Base-by-base conservation (phyloP, 1,140 invertebrate species). In the Catajapyx aquilonaris region DNA sequence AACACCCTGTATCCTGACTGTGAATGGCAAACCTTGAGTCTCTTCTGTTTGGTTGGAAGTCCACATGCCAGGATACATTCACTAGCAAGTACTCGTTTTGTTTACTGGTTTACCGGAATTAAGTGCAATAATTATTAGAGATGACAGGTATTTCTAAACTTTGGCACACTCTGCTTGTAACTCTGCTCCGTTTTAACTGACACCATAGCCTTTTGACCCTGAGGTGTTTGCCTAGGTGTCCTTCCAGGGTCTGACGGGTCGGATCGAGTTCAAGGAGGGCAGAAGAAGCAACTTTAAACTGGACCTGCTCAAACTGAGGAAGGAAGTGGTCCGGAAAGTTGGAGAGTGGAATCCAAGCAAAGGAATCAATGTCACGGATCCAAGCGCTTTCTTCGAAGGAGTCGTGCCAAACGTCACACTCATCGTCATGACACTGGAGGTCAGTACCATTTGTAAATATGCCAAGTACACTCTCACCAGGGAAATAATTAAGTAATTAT, bases 361-460 rank as follows among this genome's bases (percentile, higher is more conserved):
- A 0, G 75, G 80, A 1, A 67, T 91, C 23, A 79, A 80, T 51
- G 71, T 91, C 31, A 84, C 81, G 0, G 81, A 87, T 53, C 68
- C 73, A 0, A 71, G 71, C 2, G 80, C 80, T n/a, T 90, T 88
- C 57, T 83, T 76, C 50, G 76, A 86, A 41, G 76, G 73, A 16
- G 69, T 71, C 13, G 65, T 70, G 0, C 73, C 74, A 0, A 93
- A 94, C 60, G 84, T 88, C 33, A 93, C 85, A 0, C 66, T 96
- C 4, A 66, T 73, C 39, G 78, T 84, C 17, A 87, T 90, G 53
- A 93, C 87, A 11, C 72, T 84, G 55, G 72, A 83, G 68, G 85
- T 88, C 61, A 57, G 57, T 46, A 20, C 7, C 4, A 25, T 5
- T 31, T 3, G 25, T 7, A 28, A 36, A 16, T 4, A 11, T 35